Percentiles rank a stretch among this genome's conserved stretches.
Evolutionary conservation across 2,113 vertebrate species (phyloP).

Genomic region (Vanacampus margaritifer): DNA sequence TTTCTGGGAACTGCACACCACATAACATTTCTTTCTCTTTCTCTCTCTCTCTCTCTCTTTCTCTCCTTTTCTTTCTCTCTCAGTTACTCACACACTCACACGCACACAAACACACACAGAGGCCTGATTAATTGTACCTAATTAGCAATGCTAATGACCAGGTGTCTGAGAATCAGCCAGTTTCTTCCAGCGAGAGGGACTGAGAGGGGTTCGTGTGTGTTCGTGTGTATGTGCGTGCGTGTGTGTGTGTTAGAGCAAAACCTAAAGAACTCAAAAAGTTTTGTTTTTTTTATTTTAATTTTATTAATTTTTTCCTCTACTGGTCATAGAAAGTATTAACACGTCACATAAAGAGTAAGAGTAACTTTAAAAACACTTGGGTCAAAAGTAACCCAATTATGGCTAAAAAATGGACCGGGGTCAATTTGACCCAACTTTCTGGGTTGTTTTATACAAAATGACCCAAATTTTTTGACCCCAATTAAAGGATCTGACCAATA

Average conservation of each 20-base stretch:
- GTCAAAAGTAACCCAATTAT: too few relatives aligned
- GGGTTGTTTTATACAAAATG: too few relatives aligned
- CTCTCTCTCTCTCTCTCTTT: conserved; percentile 19
- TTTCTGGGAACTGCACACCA: conserved; percentile 79
- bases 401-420: too few relatives aligned
- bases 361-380: too few relatives aligned
- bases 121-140: conserved; percentile 98
- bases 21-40: conserved; percentile 35
- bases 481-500: too few relatives aligned
- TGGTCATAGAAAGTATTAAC: too few relatives aligned
- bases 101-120: conserved; percentile 52
- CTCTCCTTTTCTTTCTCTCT: too few relatives aligned
- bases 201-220: conserved; percentile 23
- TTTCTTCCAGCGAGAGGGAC: conserved; percentile 89
- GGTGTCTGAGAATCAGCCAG: conserved; percentile 96
- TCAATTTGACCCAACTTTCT: too few relatives aligned
- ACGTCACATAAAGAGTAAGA: too few relatives aligned
- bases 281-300: not conserved
- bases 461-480: too few relatives aligned
- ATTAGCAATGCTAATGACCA: conserved; percentile 99
- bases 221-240: conserved; percentile 21
- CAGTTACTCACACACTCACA: conserved; percentile 10
- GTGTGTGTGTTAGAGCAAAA: conserved; percentile 32
- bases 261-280: not conserved
- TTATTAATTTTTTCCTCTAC: too few relatives aligned